A percentile compares a stretch with the other conserved stretches of the same genome.
Conservation (phyloP, 2,113 vertebrate species). For the Chamaea fasciata region DNA sequence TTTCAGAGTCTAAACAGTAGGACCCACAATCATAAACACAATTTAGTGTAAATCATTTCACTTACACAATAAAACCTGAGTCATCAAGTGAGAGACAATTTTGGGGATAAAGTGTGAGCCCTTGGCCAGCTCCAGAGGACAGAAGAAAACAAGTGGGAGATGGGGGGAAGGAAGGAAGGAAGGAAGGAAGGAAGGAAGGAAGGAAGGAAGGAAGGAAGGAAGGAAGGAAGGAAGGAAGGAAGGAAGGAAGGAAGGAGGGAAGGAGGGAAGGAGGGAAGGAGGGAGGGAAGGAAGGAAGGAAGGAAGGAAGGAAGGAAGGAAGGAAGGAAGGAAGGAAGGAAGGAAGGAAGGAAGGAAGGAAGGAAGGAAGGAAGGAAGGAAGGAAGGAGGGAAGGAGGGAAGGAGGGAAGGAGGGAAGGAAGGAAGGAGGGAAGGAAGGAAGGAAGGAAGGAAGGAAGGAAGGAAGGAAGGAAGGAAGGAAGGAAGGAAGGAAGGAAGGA, state of each 20-base stretch:
- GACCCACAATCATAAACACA: not conserved
- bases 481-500: too few species aligned
- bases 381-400: too few species aligned
- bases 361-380: not conserved
- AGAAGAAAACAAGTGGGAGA: not conserved
- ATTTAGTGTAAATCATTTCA: not conserved
- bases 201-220: not conserved
- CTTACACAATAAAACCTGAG: not conserved
- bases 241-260: not conserved
- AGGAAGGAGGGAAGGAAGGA: not conserved
- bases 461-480: not conserved
- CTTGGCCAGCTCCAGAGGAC: not conserved
- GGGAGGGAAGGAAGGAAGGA: not conserved
- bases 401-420: too few species aligned
- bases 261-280: not conserved
- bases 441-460: not conserved
- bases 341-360: not conserved
- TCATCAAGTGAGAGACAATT: not conserved
- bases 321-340: not conserved
- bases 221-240: not conserved
- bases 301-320: not conserved
- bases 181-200: too few species aligned
- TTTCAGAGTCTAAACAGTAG: not conserved
- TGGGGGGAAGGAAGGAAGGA: not conserved
- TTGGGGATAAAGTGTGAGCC: not conserved